phyloP scores from a whole-genome alignment of 92 coral and sea anemone genomes.

The Actinernus sp. region DNA sequence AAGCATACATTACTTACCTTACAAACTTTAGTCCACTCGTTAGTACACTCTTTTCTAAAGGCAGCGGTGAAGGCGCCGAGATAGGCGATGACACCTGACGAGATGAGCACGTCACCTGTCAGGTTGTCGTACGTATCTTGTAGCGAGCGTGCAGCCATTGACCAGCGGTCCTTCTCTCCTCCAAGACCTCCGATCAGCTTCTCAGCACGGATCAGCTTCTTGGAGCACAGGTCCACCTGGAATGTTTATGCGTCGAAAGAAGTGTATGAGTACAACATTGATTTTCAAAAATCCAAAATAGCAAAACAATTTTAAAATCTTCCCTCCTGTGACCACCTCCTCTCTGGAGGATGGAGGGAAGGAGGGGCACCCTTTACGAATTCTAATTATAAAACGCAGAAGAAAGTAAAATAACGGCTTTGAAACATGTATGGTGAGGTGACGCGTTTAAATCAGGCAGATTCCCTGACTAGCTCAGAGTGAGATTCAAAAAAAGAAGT shows the following conservation, averaged over 20 bases:
- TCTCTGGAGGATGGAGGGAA: too few species aligned
- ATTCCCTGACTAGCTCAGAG: too few species aligned
- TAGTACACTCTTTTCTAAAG: conserved; percentile 93
- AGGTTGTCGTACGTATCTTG: conserved; percentile 95
- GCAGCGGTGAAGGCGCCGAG: conserved; percentile 98
- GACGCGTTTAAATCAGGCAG: too few species aligned
- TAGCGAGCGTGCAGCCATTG: conserved; percentile 89
- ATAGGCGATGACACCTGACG: conserved; percentile 98
- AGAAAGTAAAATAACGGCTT: too few species aligned
- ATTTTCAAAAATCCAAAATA: neutral
- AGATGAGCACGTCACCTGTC: conserved; percentile 98
- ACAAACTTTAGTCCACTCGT: conserved; percentile 97
- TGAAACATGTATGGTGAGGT: too few species aligned
- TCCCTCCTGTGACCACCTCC: too few species aligned
- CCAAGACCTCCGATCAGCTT: conserved; percentile 98
- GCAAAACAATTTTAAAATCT: neutral
- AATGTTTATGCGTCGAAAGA: too few species aligned
- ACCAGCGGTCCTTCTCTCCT: conserved; percentile 99
- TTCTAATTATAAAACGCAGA: too few species aligned
- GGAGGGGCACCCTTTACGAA: too few species aligned
- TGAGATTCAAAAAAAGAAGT: too few species aligned
- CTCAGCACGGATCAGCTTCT: conserved; percentile 96
- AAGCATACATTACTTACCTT: conserved; percentile 55
- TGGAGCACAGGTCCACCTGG: conserved; percentile 98
- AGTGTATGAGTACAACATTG: neutral